A percentile compares a stretch with the other conserved stretches of the same genome.
Conservation (phyloP, 2,113 vertebrate genomes). For the Pedionomus torquatus region DNA sequence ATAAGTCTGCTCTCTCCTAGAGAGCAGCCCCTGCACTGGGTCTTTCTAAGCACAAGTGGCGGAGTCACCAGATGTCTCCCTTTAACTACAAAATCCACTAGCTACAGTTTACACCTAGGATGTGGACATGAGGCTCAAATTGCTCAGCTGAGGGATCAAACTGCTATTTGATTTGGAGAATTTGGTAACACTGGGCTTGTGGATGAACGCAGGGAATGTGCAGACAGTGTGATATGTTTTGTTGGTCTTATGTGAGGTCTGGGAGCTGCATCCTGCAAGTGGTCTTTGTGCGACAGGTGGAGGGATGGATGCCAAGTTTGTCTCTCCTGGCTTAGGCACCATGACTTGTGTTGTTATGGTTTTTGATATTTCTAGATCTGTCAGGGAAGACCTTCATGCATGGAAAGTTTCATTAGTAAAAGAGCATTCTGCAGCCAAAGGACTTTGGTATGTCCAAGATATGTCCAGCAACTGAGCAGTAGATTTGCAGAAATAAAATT, state of each 20-base stretch:
- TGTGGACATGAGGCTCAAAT: not conserved
- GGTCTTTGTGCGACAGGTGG: no score
- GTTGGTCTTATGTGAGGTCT: rapidly evolving
- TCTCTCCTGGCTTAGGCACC: not conserved
- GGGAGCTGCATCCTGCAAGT: not conserved
- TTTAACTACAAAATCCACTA: not conserved
- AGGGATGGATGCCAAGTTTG: not conserved
- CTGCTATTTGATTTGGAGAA: not conserved
- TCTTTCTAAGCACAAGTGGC: not conserved
- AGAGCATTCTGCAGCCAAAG: not conserved
- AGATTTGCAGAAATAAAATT: not conserved
- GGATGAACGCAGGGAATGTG: not conserved
- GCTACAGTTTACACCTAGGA: not conserved
- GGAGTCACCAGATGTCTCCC: not conserved
- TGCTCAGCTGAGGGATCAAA: not conserved
- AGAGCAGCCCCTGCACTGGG: not conserved
- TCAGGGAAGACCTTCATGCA: not conserved
- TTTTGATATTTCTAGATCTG: not conserved
- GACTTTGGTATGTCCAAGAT: not conserved
- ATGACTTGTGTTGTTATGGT: not conserved
- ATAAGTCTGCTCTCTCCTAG: not conserved
- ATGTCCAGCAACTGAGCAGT: not conserved
- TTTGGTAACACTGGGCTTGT: not conserved
- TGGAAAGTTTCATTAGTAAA: not conserved
- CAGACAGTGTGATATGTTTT: not conserved